These are phyloP conservation scores for Dinoponera quadriceps DNA, from an alignment of 1,140 invertebrate species.

Conservation along the genomic window DNA sequence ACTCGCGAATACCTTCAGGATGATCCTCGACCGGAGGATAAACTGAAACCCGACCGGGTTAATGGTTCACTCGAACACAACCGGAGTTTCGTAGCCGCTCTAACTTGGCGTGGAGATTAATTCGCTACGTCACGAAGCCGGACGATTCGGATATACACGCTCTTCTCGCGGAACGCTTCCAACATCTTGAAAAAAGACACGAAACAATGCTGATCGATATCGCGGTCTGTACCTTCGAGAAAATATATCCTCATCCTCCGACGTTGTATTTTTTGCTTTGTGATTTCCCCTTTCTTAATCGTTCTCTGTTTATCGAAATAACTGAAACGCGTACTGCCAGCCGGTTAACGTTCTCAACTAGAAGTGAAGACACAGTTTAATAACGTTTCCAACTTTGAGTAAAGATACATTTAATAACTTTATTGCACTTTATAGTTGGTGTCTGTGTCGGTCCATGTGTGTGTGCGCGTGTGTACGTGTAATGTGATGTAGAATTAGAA, in stretches of 20 bases:
- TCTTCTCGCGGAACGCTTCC: not conserved
- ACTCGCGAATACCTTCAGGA: constrained; percentile 41
- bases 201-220: not conserved
- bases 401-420: too few species aligned
- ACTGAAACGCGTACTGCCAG: not conserved
- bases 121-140: constrained; percentile 4
- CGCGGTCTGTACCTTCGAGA: not conserved
- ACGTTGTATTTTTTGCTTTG: not conserved
- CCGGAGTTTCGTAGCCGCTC: constrained; percentile 7
- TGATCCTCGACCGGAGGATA: constrained; percentile 39
- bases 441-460: too few species aligned
- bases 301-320: not conserved
- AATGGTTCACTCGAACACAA: constrained; percentile 33
- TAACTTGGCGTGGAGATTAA: constrained; percentile 32
- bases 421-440: too few species aligned
- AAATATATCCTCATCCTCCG: not conserved
- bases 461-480: too few species aligned
- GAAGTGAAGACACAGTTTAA: not conserved
- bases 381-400: not conserved
- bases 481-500: too few species aligned
- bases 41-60: constrained; percentile 25
- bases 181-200: not conserved
- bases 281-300: not conserved
- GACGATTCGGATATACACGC: not conserved
- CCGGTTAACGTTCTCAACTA: not conserved